Conservation (phyloP, 2,888 invertebrate species). For the Cataglyphis cursor region DNA sequence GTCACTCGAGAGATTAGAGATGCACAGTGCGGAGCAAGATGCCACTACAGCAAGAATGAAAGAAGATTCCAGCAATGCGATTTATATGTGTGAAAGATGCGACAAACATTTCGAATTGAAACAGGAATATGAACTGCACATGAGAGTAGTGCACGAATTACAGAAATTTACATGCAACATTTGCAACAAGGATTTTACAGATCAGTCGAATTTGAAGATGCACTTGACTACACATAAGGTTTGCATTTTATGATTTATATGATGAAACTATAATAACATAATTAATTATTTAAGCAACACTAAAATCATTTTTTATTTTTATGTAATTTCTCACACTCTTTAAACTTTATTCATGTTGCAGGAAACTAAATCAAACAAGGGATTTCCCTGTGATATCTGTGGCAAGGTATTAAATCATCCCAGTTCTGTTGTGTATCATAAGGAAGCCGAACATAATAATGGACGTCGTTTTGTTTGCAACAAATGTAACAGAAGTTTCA, state of each 20-base stretch:
- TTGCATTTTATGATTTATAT: not conserved
- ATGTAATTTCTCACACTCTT: not conserved
- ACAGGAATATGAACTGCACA: conserved; percentile 89
- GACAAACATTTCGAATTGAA: conserved; percentile 89
- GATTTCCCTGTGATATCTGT: conserved; percentile 90
- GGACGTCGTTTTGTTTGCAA: conserved; percentile 91
- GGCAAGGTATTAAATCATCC: conserved; percentile 91
- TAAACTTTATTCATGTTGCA: conserved; percentile 58
- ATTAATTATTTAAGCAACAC: not conserved
- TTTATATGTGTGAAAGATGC: conserved; percentile 88
- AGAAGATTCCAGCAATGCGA: conserved; percentile 62
- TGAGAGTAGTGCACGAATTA: conserved; percentile 88
- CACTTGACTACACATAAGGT: conserved; percentile 85
- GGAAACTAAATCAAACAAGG: conserved; percentile 86
- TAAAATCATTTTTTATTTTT: not conserved
- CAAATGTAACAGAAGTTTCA: conserved; percentile 92
- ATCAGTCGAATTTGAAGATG: conserved; percentile 89
- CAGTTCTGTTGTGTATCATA: conserved; percentile 92
- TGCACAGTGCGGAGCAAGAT: conserved; percentile 12
- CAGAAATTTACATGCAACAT: conserved; percentile 88
- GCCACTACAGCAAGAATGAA: conserved; percentile 13
- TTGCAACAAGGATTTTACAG: conserved; percentile 89
- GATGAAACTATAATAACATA: not conserved
- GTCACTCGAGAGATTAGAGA: not conserved
- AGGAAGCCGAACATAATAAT: conserved; percentile 90